phyloP scores from a whole-genome alignment of 2,797 vertebrate species.

The Tenualosa thibaudeaui region DNA sequence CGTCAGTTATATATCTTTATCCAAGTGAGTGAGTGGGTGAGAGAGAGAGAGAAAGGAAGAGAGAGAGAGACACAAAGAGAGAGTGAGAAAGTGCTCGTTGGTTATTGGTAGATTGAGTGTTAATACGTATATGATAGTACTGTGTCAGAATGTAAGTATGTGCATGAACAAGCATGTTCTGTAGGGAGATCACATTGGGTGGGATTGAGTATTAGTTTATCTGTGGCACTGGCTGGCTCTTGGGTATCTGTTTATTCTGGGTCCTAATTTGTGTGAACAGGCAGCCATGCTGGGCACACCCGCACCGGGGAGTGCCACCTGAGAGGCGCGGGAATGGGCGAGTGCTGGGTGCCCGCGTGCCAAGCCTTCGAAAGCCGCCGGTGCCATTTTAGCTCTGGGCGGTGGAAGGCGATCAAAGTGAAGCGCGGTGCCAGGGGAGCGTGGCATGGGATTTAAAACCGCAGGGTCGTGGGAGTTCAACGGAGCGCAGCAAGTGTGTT shows the following conservation, averaged over 20 bases:
- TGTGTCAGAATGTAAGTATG: slow-evolving; percentile 33
- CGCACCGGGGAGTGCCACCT: slow-evolving; percentile 1
- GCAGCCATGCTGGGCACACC: slow-evolving; percentile 30
- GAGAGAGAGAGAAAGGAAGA: background rate
- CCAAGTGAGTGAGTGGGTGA: background rate
- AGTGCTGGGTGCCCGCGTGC: slow-evolving; percentile 14
- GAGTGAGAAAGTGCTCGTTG: slow-evolving; percentile 21
- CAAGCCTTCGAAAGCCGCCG: slow-evolving; percentile 19
- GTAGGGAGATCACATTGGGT: background rate
- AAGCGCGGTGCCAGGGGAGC: slow-evolving; percentile 34
- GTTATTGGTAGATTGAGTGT: slow-evolving; percentile 3
- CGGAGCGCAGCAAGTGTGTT: slow-evolving; percentile 33
- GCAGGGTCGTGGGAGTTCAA: slow-evolving; percentile 40
- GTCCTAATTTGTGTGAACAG: background rate
- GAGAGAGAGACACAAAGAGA: background rate
- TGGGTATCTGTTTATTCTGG: background rate
- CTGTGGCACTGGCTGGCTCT: background rate
- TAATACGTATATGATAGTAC: background rate
- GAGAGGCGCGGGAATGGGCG: background rate
- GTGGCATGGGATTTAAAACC: slow-evolving; percentile 50
- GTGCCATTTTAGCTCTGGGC: slow-evolving; percentile 63
- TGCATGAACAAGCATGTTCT: background rate
- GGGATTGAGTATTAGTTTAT: background rate
- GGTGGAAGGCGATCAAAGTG: slow-evolving; percentile 61
- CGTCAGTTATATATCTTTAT: slow-evolving; percentile 47